Evolutionary conservation across 2,888 invertebrate genomes (phyloP), one percentile per base, ranked within the genome.

Genomic region (Chymomyza fuscimana): DNA sequence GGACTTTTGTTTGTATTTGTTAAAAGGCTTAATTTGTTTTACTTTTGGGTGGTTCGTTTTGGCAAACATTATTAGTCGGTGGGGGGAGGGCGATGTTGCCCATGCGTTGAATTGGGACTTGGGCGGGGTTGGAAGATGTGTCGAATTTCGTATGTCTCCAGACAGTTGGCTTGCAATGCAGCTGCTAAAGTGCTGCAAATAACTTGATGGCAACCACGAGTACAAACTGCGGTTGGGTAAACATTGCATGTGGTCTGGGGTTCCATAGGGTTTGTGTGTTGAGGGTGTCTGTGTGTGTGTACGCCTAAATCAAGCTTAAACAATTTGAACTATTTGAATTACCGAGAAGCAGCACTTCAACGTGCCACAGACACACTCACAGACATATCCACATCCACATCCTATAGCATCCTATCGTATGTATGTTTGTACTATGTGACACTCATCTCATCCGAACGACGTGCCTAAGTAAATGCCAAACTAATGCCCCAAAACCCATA

Each of bases 381-480:
- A 52, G 56, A 56, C 29, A 19, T 60, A 51, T 32, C 32, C 32
- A 32, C 32, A 32, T 32, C 7, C 36, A 19, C 22, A 64, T 32
- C 7, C 6, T 67, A 73, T 77, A 73, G 77, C 32, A 51, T 58
- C 7, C 32, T 32, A 32, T 32, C 32, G 32, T 32, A 5, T 32
- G 32, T 32, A 32, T 32, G 32, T 32, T n/a, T 63, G 46, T 68
- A 69, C 68, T 61, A 64, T 68, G 75, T 72, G 78, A 54, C 54
- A 54, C 54, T 15, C 87, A 85, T 10, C 87, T 87, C 87, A 74
- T 66, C 79, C 86, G 32, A 83, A 83, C 83, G 83, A 83, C 82
- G 79, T 88, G 83, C 87, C 84, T 79, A 83, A 83, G 83, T 83
- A 88, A 88, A 83, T 83, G 83, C 86, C 88, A 83, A 83, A 88